Percentiles rank a stretch among this genome's conserved stretches.
phyloP scores from a whole-genome alignment of 2,113 vertebrate genomes.

The Atlantisia rogersi region DNA sequence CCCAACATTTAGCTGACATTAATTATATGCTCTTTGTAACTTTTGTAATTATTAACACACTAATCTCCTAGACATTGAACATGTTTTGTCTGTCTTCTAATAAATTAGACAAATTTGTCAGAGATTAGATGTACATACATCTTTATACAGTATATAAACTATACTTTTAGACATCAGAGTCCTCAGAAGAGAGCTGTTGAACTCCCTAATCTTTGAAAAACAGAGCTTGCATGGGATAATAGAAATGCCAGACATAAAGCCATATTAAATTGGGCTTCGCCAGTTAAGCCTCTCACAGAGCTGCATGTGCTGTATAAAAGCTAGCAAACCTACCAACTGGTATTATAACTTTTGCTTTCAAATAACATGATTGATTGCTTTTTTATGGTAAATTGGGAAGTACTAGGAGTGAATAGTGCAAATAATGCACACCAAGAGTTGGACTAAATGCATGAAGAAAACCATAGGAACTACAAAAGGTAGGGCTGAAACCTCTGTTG shows the following conservation, averaged over 20 bases:
- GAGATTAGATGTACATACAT: neutral
- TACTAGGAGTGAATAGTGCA: neutral
- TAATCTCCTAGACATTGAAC: neutral
- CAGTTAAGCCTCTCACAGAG: slow-evolving; percentile 11
- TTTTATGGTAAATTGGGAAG: neutral
- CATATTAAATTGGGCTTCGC: slow-evolving; percentile 38
- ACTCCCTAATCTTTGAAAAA: slow-evolving; percentile 6
- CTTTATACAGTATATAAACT: neutral
- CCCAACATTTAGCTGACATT: neutral
- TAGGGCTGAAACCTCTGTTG: neutral
- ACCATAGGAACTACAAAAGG: neutral
- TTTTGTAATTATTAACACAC: neutral
- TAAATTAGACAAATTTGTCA: neutral
- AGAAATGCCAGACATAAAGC: slow-evolving; percentile 41
- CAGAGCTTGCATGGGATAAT: neutral
- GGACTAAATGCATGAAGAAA: neutral
- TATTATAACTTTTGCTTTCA: neutral
- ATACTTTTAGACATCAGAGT: neutral
- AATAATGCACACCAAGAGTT: neutral
- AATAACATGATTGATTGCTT: neutral
- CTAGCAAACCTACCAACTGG: neutral
- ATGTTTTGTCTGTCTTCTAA: neutral
- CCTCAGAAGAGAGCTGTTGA: neutral
- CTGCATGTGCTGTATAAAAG: neutral
- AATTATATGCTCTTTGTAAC: neutral